A percentile compares a stretch with the other conserved stretches of the same genome.
Evolutionary conservation across 1,140 invertebrate species (phyloP).

Genomic region (Steinernema khuongi): DNA sequence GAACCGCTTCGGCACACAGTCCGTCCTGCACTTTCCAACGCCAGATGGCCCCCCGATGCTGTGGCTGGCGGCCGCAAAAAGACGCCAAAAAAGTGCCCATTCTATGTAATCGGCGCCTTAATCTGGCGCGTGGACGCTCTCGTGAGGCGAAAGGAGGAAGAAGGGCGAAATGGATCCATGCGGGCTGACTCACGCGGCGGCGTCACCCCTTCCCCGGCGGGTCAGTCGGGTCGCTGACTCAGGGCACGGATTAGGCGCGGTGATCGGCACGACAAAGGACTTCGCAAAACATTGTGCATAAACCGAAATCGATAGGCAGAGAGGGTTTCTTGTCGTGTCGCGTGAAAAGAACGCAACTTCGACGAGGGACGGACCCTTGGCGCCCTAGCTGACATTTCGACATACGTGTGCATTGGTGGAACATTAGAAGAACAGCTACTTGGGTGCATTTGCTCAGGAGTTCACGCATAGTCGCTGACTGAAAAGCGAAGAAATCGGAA

Average conservation of each 20-base stretch:
- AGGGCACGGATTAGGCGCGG: neutral
- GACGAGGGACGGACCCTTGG: too few relatives aligned
- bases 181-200: neutral
- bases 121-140: neutral
- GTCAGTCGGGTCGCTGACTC: too few relatives aligned
- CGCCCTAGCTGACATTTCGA: too few relatives aligned
- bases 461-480: too few relatives aligned
- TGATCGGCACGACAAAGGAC: neutral
- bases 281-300: neutral
- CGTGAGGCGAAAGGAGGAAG: neutral
- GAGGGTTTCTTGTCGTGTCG: too few relatives aligned
- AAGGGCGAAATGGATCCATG: neutral
- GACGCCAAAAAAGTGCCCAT: neutral
- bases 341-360: too few relatives aligned
- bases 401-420: too few relatives aligned
- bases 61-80: neutral
- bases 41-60: neutral
- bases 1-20: neutral
- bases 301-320: neutral
- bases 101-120: slow-evolving; percentile 5
- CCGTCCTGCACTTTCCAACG: neutral
- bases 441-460: too few relatives aligned
- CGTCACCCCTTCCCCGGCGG: too few relatives aligned
- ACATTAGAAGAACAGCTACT: too few relatives aligned
- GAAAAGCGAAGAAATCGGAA: too few relatives aligned